These are phyloP conservation scores for Lophura swinhoii DNA, from an alignment of 2,797 vertebrate genomes.

Conservation along the genomic window DNA sequence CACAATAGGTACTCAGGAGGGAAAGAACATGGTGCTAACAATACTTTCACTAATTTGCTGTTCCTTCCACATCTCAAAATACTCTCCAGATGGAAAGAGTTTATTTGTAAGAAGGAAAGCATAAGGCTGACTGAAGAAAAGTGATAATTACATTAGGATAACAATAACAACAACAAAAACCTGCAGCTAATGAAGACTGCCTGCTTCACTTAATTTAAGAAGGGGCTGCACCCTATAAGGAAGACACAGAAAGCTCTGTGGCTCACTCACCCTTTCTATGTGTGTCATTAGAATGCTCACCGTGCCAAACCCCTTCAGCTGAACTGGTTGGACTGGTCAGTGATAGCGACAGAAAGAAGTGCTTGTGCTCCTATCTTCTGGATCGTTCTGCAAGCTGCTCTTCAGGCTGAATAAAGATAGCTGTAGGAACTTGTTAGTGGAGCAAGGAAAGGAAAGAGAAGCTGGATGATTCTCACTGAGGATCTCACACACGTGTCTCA, in stretches of 20 bases:
- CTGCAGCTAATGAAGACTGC: slow-evolving; percentile 43
- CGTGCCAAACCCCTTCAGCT: neutral
- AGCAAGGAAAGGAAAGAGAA: neutral
- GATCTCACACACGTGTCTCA: neutral
- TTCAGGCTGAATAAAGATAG: neutral
- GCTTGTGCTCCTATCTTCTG: neutral
- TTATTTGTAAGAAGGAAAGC: slow-evolving; percentile 61
- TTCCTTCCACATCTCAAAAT: slow-evolving; percentile 45
- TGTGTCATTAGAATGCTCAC: neutral
- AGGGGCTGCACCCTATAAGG: slow-evolving; percentile 40
- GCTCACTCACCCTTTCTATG: neutral
- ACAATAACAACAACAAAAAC: slow-evolving; percentile 63
- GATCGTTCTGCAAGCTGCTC: neutral
- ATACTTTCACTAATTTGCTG: slow-evolving; percentile 10
- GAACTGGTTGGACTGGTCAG: slow-evolving; percentile 51
- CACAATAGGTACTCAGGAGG: neutral
- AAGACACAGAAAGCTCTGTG: slow-evolving; percentile 30
- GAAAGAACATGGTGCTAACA: neutral
- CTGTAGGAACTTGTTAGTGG: neutral
- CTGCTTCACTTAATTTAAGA: slow-evolving; percentile 50
- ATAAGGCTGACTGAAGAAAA: slow-evolving; percentile 59
- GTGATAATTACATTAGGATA: slow-evolving; percentile 66
- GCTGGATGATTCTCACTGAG: neutral
- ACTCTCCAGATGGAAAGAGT: slow-evolving; percentile 56
- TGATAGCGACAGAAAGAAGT: neutral